phyloP scores from a whole-genome alignment of 2,797 vertebrate species.

The Dromococcyx pavoninus region DNA sequence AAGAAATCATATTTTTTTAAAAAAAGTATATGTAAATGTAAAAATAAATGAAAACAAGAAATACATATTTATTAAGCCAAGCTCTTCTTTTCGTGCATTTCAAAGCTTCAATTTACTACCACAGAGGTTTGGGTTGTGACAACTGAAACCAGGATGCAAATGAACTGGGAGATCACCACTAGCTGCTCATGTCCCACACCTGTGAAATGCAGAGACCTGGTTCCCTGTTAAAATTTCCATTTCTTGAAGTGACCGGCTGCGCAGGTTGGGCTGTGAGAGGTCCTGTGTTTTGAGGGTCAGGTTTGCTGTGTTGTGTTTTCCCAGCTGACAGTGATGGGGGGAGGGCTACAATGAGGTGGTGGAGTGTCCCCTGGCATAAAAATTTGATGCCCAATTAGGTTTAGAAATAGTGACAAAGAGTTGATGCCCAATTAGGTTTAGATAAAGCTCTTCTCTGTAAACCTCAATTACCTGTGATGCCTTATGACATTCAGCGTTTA shows the following conservation, averaged over 20 bases:
- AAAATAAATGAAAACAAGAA: not conserved
- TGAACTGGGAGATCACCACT: not conserved
- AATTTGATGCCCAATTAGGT: slow-evolving; percentile 83
- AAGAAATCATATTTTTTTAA: not conserved
- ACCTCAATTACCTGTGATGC: slow-evolving; percentile 87
- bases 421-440: slow-evolving; percentile 86
- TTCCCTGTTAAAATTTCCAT: not conserved
- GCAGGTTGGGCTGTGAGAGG: not conserved
- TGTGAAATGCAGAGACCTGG: not conserved
- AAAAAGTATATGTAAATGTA: not conserved
- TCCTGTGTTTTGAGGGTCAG: slow-evolving; percentile 31
- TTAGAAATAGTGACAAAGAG: slow-evolving; percentile 84
- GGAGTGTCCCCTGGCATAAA: slow-evolving; percentile 76
- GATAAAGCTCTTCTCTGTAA: slow-evolving; percentile 84
- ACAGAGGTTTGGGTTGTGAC: not conserved
- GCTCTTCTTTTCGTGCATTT: not conserved
- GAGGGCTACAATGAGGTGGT: slow-evolving; percentile 35
- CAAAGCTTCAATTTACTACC: not conserved
- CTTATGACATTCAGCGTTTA: slow-evolving; percentile 86
- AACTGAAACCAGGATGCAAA: not conserved
- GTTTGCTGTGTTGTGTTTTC: slow-evolving; percentile 30
- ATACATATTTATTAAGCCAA: not conserved
- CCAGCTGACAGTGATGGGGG: not conserved
- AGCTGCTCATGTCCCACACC: rapidly evolving
- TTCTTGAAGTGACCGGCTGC: not conserved